Percentiles rank a stretch among this genome's conserved stretches.
phyloP scores from a whole-genome alignment of 2,797 vertebrate species.

The Allobates femoralis region DNA sequence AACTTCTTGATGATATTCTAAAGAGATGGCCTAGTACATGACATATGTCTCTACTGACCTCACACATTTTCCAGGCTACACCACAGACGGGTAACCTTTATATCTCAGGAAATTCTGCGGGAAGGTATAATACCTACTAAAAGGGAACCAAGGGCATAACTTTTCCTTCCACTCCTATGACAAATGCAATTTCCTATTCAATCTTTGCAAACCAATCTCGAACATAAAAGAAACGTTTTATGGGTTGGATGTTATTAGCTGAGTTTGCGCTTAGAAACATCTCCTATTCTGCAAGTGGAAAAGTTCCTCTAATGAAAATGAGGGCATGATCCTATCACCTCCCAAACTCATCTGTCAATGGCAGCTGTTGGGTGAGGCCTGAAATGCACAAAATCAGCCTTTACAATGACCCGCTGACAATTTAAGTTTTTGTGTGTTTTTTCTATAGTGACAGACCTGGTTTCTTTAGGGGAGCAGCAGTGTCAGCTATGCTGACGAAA shows the following conservation, averaged over 20 bases:
- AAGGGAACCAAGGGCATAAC: background rate
- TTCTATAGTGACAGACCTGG: conserved; percentile 2
- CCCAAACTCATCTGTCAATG: conserved; percentile 27
- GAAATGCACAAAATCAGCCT: background rate
- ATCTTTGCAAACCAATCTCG: background rate
- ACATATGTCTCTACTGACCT: background rate
- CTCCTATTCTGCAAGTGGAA: background rate
- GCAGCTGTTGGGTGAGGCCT: conserved; percentile 19
- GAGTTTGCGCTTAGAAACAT: background rate
- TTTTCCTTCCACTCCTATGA: conserved; percentile 13
- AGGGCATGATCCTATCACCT: conserved; percentile 7
- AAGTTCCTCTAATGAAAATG: conserved; percentile 7
- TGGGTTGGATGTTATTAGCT: background rate
- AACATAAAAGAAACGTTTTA: background rate
- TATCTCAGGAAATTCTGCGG: conserved; percentile 31
- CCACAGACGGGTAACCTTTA: background rate
- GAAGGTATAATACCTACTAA: background rate
- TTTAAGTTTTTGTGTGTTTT: background rate
- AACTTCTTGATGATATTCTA: no score
- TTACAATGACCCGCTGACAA: background rate
- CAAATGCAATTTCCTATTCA: conserved; percentile 2
- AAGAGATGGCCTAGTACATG: no score
- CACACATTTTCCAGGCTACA: background rate
- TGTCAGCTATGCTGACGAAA: background rate
- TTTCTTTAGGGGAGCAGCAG: background rate